A percentile compares a stretch with the other conserved stretches of the same genome.
phyloP scores from a whole-genome alignment of 1,140 invertebrate species.

The Ceratosolen fusciceps region DNA sequence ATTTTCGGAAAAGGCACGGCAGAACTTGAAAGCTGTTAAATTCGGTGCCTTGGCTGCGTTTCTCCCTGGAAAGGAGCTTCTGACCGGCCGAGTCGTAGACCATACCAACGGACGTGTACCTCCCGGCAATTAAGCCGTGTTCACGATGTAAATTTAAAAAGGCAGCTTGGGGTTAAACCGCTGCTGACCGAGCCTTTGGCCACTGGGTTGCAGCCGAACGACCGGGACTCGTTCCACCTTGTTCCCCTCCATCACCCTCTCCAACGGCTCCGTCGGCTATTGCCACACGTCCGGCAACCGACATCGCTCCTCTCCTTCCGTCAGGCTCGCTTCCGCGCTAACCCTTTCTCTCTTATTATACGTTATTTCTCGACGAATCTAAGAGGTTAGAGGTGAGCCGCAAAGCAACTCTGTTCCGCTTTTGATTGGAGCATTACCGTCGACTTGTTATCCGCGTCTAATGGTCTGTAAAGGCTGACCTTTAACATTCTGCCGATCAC shows the following conservation, averaged over 20 bases:
- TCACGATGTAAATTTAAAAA: conserved; percentile 65
- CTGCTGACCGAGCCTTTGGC: conserved; percentile 59
- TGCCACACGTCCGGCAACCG: too few species aligned
- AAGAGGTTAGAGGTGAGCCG: not conserved
- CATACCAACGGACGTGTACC: conserved; percentile 1
- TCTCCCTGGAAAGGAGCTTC: not conserved
- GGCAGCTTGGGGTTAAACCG: conserved; percentile 54
- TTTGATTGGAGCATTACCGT: not conserved
- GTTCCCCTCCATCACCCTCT: conserved; percentile 49
- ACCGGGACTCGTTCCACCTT: not conserved
- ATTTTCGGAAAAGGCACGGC: too few species aligned
- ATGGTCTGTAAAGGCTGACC: not conserved
- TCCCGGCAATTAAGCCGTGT: conserved; percentile 60
- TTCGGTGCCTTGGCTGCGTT: not conserved
- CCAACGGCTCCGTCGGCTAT: conserved; percentile 22
- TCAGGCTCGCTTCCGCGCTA: not conserved
- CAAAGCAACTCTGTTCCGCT: not conserved
- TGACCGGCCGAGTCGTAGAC: conserved; percentile 54
- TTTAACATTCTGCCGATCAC: not conserved
- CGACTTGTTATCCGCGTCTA: not conserved
- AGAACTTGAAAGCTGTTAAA: too few species aligned
- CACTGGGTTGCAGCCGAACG: conserved; percentile 34
- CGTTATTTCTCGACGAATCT: not conserved
- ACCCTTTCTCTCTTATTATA: not conserved
- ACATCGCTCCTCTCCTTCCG: not conserved